These are phyloP conservation scores for Platorchestia sp. DNA, from an alignment of 1,140 invertebrate species.

Conservation along the genomic window DNA sequence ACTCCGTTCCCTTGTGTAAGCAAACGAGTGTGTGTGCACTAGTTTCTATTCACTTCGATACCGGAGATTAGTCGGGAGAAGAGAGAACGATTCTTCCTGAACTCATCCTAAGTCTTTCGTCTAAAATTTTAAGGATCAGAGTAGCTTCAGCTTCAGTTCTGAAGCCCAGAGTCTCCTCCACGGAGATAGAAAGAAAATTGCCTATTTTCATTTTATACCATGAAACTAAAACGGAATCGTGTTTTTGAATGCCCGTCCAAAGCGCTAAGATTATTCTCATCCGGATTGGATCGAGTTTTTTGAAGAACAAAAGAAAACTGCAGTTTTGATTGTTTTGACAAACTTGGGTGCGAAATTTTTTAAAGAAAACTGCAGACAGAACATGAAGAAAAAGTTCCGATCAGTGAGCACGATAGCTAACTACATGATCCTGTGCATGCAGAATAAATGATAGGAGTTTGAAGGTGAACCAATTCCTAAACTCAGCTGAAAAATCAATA, in stretches of 20 bases:
- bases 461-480: too few relatives aligned
- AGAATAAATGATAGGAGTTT: too few relatives aligned
- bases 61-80: background rate
- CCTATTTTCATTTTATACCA: background rate
- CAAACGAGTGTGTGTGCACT: background rate
- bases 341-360: background rate
- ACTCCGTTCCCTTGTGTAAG: background rate
- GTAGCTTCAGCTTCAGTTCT: background rate
- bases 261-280: background rate
- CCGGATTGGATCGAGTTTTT: background rate
- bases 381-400: background rate
- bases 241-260: background rate
- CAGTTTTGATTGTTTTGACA: background rate
- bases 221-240: background rate
- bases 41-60: background rate
- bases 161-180: background rate
- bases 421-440: too few relatives aligned
- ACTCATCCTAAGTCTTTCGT: background rate
- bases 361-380: background rate
- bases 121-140: background rate
- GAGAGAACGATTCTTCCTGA: background rate
- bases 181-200: background rate
- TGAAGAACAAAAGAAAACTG: background rate
- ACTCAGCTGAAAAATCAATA: too few relatives aligned
- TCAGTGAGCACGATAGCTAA: background rate